Base-by-base conservation (phyloP, 2,888 invertebrate genomes). In the Scaptomyza flava region DNA sequence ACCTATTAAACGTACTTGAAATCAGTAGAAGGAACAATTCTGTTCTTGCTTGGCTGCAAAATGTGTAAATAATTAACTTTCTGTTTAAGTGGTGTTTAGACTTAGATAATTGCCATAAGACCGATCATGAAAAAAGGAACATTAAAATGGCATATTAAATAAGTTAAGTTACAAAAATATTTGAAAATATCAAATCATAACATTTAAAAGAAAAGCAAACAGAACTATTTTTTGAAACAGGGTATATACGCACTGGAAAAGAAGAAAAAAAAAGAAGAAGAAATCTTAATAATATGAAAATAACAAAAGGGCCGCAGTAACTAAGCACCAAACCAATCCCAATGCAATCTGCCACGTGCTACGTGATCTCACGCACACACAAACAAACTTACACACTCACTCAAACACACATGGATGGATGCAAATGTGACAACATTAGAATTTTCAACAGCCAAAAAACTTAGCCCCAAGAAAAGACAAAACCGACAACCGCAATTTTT, bases 371-470 rank as follows among this genome's bases (percentile, higher is more conserved):
- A 11, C 70, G 53, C 69, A 47, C 33, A 50, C 46, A 23, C 64
- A 38, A 59, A 59, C 51, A 54, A 58, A 66, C 59, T 67, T 61
- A 51, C 69, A 38, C 45, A 56, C 50, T n/a, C n/a, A n/a, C n/a
- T n/a, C n/a, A n/a, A n/a, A n/a, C n/a, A n/a, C 45, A 56, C 50
- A 56, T 57, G 53, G 14, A n/a, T n/a, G 47, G 62, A 85, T 86
- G 81, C 87, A 85, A 86, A 87, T 84, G 87, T 85, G 87, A 72
- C 84, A 84, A 83, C 87, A 88, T 88, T 91, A 91, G 90, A 89
- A 89, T 91, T 90, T 91, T 90, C 91, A 91, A 90, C 90, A 89
- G 81, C 76, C 79, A 56, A 36, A 63, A 79, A 76, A 76, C 59
- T 71, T 79, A 56, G 68, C 74, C 78, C 78, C 74, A 76, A 57